Conservation (phyloP, 2,113 vertebrate species). For the Heterotilapia buettikoferi region DNA sequence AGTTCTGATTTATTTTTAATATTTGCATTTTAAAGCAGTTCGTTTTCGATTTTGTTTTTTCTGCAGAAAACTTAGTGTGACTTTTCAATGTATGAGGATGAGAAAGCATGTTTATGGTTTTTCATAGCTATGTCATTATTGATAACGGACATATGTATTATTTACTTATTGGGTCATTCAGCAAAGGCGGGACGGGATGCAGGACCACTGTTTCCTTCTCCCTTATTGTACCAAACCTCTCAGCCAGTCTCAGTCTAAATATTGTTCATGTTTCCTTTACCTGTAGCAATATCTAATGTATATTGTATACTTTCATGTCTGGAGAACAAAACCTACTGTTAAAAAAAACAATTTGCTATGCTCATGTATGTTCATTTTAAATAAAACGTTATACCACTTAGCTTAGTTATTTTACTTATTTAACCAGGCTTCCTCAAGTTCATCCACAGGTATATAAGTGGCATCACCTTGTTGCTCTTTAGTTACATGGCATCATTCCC, state of each 20-base stretch:
- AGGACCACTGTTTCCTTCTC: conserved; percentile 48
- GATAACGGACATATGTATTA: conserved; percentile 21
- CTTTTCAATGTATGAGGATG: conserved; percentile 54
- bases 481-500: conserved; percentile 56
- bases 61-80: conserved; percentile 37
- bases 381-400: conserved; percentile 74
- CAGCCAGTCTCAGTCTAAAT: conserved; percentile 50
- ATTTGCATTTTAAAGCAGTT: conserved; percentile 53
- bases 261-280: conserved; percentile 58
- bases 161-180: conserved; percentile 23
- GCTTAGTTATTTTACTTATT: conserved; percentile 74
- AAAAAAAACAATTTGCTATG: conserved; percentile 65
- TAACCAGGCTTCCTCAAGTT: conserved; percentile 71
- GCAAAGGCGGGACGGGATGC: conserved; percentile 19
- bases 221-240: conserved; percentile 35
- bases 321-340: conserved; percentile 66
- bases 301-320: conserved; percentile 73
- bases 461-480: conserved; percentile 33
- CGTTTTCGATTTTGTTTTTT: conserved; percentile 27
- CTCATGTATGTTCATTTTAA: conserved; percentile 77
- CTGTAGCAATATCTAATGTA: conserved; percentile 68
- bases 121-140: conserved; percentile 39
- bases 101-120: conserved; percentile 50
- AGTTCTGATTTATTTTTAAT: conserved; percentile 31
- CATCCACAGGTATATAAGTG: conserved; percentile 63